Conservation (phyloP, 2,797 vertebrate species). For the Spondyliosoma cantharus region DNA sequence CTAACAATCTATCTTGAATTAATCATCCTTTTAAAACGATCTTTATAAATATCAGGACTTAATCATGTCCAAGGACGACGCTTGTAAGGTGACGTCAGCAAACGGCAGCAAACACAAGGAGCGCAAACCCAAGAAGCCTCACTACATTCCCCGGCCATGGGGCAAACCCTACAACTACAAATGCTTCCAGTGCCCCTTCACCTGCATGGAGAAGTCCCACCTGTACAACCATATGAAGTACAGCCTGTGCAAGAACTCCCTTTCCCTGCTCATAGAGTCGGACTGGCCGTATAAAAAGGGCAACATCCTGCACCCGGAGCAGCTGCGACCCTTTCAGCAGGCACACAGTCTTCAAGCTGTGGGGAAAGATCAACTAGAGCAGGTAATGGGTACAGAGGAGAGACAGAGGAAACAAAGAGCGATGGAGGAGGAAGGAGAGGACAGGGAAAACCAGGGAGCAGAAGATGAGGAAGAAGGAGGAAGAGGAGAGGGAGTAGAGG, state of each 20-base stretch:
- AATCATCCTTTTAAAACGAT: slow-evolving; percentile 10
- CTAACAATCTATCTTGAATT: slow-evolving; percentile 10
- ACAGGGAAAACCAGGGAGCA: slow-evolving; percentile 71
- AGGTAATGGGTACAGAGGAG: slow-evolving; percentile 68
- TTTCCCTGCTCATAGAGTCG: slow-evolving; percentile 95
- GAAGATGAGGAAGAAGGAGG: slow-evolving; percentile 79
- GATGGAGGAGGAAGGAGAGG: slow-evolving; percentile 75
- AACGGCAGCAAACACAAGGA: slow-evolving; percentile 89
- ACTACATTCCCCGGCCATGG: slow-evolving; percentile 97
- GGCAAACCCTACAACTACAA: slow-evolving; percentile 99
- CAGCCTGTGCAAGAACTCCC: slow-evolving; percentile 98
- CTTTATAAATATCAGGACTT: slow-evolving; percentile 12
- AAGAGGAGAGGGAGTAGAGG: slow-evolving; percentile 52
- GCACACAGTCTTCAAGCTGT: slow-evolving; percentile 60
- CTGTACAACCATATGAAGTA: slow-evolving; percentile 99
- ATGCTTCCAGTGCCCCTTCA: slow-evolving; percentile 99
- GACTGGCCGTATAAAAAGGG: slow-evolving; percentile 97
- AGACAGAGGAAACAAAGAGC: slow-evolving; percentile 55
- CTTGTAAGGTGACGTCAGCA: slow-evolving; percentile 87
- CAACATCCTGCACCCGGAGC: slow-evolving; percentile 88
- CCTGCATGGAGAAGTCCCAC: slow-evolving; percentile 99
- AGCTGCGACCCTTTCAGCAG: slow-evolving; percentile 86
- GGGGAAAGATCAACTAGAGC: slow-evolving; percentile 74
- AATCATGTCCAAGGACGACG: slow-evolving; percentile 92
- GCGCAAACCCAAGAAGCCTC: slow-evolving; percentile 97